A percentile compares a stretch with the other conserved stretches of the same genome.
These are phyloP conservation scores for Myripristis jacobus DNA, from an alignment of 2,797 vertebrate species.

Conservation along the genomic window DNA sequence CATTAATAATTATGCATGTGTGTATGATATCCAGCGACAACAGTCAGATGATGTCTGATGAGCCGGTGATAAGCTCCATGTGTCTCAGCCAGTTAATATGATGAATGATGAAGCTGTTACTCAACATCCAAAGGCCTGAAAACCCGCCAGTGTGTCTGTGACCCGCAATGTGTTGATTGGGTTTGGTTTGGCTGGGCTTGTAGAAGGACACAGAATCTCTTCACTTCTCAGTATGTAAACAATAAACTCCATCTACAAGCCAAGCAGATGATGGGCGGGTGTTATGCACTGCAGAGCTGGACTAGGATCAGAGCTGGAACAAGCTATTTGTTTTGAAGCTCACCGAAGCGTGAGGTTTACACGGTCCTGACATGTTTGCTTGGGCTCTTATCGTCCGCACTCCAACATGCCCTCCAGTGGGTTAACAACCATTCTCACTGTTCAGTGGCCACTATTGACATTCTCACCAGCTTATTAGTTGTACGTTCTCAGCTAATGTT, in stretches of 20 bases:
- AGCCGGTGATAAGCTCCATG: constrained; percentile 25
- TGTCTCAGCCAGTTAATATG: constrained; percentile 37
- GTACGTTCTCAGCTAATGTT: constrained; percentile 13
- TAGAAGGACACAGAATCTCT: constrained; percentile 68
- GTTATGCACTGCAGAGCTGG: constrained; percentile 70
- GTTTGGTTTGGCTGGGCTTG: constrained; percentile 70
- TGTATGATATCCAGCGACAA: background rate
- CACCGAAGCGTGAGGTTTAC: constrained; percentile 72
- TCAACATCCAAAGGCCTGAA: constrained; percentile 44
- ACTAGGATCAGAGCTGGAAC: constrained; percentile 65
- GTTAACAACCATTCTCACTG: constrained; percentile 62
- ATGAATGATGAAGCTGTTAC: constrained; percentile 58
- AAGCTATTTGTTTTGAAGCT: constrained; percentile 71
- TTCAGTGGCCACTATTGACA: constrained; percentile 60
- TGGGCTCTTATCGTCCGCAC: constrained; percentile 65
- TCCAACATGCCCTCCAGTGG: constrained; percentile 58
- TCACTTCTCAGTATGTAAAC: constrained; percentile 75
- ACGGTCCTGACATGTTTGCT: constrained; percentile 72
- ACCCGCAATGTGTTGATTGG: constrained; percentile 69
- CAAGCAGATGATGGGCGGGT: constrained; percentile 70
- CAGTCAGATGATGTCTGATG: constrained; percentile 18
- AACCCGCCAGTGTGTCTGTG: constrained; percentile 59
- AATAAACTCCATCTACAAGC: constrained; percentile 62
- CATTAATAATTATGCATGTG: background rate
- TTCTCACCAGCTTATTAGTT: constrained; percentile 51